Evolutionary conservation across 2,113 vertebrate genomes (phyloP).

Genomic region (Psittacula cyanocephala): DNA sequence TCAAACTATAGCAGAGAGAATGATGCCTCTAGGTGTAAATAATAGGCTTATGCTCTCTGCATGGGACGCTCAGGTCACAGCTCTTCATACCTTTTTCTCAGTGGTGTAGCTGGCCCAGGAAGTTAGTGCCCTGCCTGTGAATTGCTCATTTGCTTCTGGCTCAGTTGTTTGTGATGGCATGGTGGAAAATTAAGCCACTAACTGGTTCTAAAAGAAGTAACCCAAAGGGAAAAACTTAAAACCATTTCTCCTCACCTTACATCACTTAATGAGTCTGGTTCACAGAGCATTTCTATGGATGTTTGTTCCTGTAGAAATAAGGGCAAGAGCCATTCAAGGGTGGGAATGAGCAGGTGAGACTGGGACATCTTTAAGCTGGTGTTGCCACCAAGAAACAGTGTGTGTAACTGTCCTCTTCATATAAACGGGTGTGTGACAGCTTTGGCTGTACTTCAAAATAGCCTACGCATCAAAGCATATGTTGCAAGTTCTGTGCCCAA

Average conservation of each 20-base stretch:
- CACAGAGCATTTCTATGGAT: background rate
- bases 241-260: background rate
- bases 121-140: background rate
- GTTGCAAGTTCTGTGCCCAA: background rate
- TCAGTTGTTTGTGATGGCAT: background rate
- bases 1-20: background rate
- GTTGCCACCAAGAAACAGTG: background rate
- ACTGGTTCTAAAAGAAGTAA: background rate
- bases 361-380: background rate
- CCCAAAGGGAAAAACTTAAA: background rate
- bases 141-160: background rate
- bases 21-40: slow-evolving; percentile 17
- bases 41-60: slow-evolving; percentile 42
- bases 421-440: background rate
- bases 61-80: background rate
- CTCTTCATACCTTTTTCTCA: background rate
- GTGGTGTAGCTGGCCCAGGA: slow-evolving; percentile 6
- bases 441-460: background rate
- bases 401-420: background rate
- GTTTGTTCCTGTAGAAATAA: background rate
- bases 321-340: accelerated
- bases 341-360: background rate
- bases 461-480: background rate
- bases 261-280: background rate
- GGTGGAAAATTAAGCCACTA: background rate